A percentile compares a stretch with the other conserved stretches of the same genome.
Evolutionary conservation across 2,113 vertebrate species (phyloP).

Genomic region (Delphinus delphis): DNA sequence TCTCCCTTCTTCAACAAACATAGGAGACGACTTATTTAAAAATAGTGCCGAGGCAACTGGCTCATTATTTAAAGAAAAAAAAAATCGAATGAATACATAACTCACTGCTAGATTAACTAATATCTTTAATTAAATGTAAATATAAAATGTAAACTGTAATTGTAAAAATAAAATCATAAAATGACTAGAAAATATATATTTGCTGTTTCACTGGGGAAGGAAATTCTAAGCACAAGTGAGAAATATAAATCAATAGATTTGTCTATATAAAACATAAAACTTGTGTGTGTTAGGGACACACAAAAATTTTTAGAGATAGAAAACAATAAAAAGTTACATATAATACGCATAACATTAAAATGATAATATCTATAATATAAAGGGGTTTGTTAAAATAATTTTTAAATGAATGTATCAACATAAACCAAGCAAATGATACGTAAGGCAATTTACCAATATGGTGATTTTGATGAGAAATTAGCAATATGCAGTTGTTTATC

Average conservation of each 20-base stretch:
- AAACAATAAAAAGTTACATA: not conserved
- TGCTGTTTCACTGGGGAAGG: not conserved
- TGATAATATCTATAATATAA: not conserved
- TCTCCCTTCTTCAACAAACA: constrained; percentile 78
- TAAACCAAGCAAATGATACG: not conserved
- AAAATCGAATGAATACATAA: not conserved
- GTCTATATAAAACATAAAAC: not conserved
- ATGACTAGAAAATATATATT: not conserved
- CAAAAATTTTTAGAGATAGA: not conserved
- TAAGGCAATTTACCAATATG: not conserved
- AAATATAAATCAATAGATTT: not conserved
- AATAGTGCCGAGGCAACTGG: not conserved
- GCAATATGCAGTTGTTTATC: not conserved
- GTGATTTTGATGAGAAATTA: not conserved
- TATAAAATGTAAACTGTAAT: not conserved
- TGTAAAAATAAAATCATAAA: not conserved
- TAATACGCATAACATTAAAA: not conserved
- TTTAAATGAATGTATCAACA: not conserved
- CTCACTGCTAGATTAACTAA: not conserved
- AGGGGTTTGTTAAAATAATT: not conserved
- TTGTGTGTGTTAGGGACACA: not conserved
- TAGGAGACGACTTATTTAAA: not conserved
- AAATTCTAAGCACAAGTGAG: not conserved
- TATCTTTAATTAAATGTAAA: constrained; percentile 15
- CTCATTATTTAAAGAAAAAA: constrained; percentile 13